A percentile compares a stretch with the other conserved stretches of the same genome.
phyloP scores from a whole-genome alignment of 2,797 vertebrate species.

The Spondyliosoma cantharus region DNA sequence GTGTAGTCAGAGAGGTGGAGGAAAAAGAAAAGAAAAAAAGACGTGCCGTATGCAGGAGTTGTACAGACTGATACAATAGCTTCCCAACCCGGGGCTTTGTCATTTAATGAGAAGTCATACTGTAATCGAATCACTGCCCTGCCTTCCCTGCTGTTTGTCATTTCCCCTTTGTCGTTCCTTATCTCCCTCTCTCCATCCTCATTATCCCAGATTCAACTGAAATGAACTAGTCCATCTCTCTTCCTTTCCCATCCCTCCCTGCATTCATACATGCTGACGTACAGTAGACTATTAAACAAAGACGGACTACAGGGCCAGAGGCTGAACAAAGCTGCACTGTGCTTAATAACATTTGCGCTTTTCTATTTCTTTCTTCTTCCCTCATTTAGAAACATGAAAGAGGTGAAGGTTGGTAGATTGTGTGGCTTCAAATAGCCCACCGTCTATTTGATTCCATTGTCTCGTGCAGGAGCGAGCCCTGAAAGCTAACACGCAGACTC shows the following conservation, averaged over 20 bases:
- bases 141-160: constrained; percentile 67
- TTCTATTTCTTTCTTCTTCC: constrained; percentile 21
- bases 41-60: constrained; percentile 23
- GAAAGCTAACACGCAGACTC: constrained; percentile 45
- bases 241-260: constrained; percentile 18
- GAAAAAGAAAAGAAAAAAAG: constrained; percentile 10
- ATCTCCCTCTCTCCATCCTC: constrained; percentile 63
- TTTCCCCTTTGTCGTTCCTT: constrained; percentile 66
- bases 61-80: not conserved
- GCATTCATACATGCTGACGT: constrained; percentile 40
- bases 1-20: constrained; percentile 17
- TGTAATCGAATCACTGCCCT: constrained; percentile 69
- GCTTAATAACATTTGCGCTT: constrained; percentile 58
- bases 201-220: constrained; percentile 65
- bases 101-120: constrained; percentile 70
- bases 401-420: constrained; percentile 56
- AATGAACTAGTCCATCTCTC: constrained; percentile 62
- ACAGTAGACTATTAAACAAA: constrained; percentile 65
- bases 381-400: constrained; percentile 73
- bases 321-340: constrained; percentile 62
- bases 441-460: constrained; percentile 69
- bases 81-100: constrained; percentile 43
- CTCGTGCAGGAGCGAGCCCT: constrained; percentile 46
- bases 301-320: constrained; percentile 19
- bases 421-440: constrained; percentile 62